Evolutionary conservation across 2,113 vertebrate species (phyloP).

Genomic region (Pterocles orientalis): DNA sequence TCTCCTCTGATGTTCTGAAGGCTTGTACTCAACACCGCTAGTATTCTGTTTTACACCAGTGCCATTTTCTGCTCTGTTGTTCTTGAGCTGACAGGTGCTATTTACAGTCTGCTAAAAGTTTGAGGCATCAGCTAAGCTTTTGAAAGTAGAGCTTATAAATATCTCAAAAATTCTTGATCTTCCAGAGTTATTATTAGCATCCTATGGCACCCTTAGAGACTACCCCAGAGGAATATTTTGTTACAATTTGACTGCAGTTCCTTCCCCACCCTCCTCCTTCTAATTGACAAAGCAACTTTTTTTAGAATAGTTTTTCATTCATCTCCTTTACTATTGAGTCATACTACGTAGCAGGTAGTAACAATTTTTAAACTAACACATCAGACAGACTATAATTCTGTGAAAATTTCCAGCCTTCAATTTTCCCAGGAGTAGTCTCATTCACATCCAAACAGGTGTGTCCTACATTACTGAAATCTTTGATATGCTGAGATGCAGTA

Average conservation of each 20-base stretch:
- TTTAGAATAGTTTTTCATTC: not conserved
- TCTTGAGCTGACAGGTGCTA: not conserved
- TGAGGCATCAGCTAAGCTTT: not conserved
- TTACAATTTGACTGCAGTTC: not conserved
- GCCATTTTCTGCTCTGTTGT: not conserved
- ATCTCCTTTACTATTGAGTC: not conserved
- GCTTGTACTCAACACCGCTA: accelerated
- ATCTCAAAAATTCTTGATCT: not conserved
- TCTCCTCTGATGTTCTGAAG: not conserved
- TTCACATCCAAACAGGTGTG: not conserved
- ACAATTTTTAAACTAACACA: not conserved
- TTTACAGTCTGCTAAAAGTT: not conserved
- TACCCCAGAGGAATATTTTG: not conserved
- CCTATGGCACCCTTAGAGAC: not conserved
- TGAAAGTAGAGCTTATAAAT: not conserved
- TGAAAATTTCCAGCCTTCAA: not conserved
- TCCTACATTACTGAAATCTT: not conserved
- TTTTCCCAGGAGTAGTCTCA: not conserved
- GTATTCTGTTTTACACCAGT: not conserved
- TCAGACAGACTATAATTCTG: not conserved
- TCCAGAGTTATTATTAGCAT: conserved; percentile 1
- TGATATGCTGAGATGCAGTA: not conserved
- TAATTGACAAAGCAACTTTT: not conserved
- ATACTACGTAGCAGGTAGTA: not conserved
- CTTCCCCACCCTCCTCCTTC: not conserved